Conservation (phyloP, 2,113 vertebrate species). For the Bagarius yarrelli region DNA sequence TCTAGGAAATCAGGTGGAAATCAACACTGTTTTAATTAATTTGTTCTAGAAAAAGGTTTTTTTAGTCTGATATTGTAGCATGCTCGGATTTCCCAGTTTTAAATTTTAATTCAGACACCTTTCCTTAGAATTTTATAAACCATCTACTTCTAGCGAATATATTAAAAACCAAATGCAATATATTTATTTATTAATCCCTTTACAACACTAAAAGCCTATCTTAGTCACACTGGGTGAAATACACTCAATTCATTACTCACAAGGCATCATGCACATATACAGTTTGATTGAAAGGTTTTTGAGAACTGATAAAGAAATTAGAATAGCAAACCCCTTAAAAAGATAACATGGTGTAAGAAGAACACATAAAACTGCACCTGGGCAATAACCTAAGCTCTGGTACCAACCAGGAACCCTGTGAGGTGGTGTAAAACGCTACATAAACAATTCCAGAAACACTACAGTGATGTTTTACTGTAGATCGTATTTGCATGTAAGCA, state of each 20-base stretch:
- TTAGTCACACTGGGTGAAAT: not conserved
- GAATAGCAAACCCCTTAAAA: not conserved
- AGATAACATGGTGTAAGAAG: not conserved
- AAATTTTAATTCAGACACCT: not conserved
- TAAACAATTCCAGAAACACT: not conserved
- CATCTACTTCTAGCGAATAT: not conserved
- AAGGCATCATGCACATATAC: not conserved
- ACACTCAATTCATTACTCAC: not conserved
- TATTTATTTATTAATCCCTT: not conserved
- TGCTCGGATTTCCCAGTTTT: not conserved
- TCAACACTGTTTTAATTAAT: not conserved
- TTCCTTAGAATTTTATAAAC: not conserved
- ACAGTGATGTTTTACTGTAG: not conserved
- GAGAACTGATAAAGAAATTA: not conserved
- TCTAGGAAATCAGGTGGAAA: not conserved
- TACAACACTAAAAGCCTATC: not conserved
- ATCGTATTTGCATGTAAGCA: not conserved
- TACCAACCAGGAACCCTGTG: not conserved
- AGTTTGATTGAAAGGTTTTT: not conserved
- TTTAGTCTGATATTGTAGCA: not conserved
- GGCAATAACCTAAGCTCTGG: not conserved
- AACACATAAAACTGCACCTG: not conserved
- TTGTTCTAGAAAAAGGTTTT: not conserved
- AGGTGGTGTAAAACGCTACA: not conserved
- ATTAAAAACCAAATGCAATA: too few species aligned